Evolutionary conservation across 2,888 invertebrate genomes (phyloP), one percentile per base, ranked within the genome.

Genomic region (Noctuana brunneofusca): DNA sequence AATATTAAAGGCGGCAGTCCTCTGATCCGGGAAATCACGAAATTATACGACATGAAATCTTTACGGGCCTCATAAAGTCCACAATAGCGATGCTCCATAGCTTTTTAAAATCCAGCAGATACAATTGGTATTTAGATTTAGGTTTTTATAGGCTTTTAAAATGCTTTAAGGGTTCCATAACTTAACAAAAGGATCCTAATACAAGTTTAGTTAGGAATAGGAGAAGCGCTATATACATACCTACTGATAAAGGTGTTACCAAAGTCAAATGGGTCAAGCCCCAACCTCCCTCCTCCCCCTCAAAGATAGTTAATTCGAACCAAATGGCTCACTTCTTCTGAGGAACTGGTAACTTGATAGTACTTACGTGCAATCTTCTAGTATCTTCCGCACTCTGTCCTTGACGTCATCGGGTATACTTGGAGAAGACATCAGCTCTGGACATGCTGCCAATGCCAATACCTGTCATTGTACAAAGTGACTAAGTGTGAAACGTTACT

Each of bases 331-430:
- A 2, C 16, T 30, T 1, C 8, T 35, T 18, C 53, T 24, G 1
- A 4, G 20, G 16, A 24, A 20, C 11, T 2, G 9, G 16, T n/a
- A n/a, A n/a, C n/a, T n/a, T n/a, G n/a, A n/a, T n/a, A n/a, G n/a
- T 22, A 67, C 71, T 65, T 43, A 87, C 88, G 93, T 93, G 89
- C 96, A 96, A 18, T 94, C 95, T 0, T 81, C 85, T 20, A 97
- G 90, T 65, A 97, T 92, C 49, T 89, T 84, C 32, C 67, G 79
- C 0, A 96, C 97, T 55, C 95, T 93, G 56, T 93, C 85, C 80
- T 97, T 97, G 0, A 95, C 97, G 84, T 99, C 99, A 0, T 93
- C 92, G 0, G 98, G 97, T 72, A 96, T 95, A 49, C 72, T 71
- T 1, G 89, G 82, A 0, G 72, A 70, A 14, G 63, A 32, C 48